Evolutionary conservation across 2,113 vertebrate species (phyloP).

Genomic region (human (Homo sapiens)): DNA sequence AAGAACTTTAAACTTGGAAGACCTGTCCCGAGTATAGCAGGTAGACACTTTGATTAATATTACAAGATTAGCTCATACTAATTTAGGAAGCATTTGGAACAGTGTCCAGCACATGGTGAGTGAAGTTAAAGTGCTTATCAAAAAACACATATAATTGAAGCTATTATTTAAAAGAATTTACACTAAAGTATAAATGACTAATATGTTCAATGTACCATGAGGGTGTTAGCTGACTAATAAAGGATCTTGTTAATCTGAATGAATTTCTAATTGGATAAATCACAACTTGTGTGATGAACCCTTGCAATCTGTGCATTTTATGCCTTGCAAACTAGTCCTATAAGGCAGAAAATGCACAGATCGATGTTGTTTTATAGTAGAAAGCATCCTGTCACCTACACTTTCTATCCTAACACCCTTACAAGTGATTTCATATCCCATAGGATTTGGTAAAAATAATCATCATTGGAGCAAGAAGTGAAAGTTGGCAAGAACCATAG

Average conservation of each 20-base stretch:
- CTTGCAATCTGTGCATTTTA: background rate
- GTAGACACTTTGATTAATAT: background rate
- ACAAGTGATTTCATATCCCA: background rate
- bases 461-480: slow-evolving; percentile 14
- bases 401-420: background rate
- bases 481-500: background rate
- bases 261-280: slow-evolving; percentile 43
- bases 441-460: slow-evolving; percentile 16
- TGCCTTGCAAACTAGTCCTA: background rate
- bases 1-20: background rate
- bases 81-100: background rate
- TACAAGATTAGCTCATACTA: background rate
- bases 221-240: background rate
- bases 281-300: background rate
- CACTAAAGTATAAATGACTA: slow-evolving; percentile 21
- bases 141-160: background rate
- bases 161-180: slow-evolving; percentile 22
- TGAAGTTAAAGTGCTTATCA: background rate
- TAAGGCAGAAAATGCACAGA: background rate
- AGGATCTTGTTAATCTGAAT: background rate
- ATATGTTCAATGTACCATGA: slow-evolving; percentile 3
- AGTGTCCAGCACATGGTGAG: background rate
- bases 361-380: background rate
- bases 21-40: background rate
- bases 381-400: background rate